Conservation (phyloP, 2,113 vertebrate species). For the Carassius gibelio region DNA sequence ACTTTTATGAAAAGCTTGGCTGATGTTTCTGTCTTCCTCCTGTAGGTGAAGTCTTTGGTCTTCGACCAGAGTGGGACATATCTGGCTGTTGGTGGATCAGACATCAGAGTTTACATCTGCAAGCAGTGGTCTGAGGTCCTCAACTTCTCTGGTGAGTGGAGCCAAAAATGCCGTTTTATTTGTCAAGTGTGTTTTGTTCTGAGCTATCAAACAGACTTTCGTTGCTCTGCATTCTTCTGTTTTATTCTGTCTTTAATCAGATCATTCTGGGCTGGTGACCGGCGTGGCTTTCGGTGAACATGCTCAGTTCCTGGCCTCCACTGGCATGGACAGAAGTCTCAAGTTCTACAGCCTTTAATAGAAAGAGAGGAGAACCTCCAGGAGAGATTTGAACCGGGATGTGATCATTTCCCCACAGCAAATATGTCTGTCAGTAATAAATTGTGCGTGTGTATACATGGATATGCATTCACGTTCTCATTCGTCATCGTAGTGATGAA, state of each 20-base stretch:
- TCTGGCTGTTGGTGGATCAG: slow-evolving; percentile 90
- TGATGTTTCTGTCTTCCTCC: not conserved
- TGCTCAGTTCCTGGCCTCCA: slow-evolving; percentile 93
- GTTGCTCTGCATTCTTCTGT: too few species aligned
- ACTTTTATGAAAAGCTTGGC: too few species aligned
- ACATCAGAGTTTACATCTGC: slow-evolving; percentile 96
- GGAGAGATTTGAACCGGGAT: not conserved
- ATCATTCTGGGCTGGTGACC: slow-evolving; percentile 91
- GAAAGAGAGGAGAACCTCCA: too few species aligned
- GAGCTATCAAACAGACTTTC: too few species aligned
- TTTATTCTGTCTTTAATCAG: slow-evolving; percentile 62
- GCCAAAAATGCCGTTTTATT: not conserved
- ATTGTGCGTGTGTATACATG: slow-evolving; percentile 15
- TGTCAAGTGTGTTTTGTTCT: too few species aligned
- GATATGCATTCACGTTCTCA: not conserved
- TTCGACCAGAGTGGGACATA: slow-evolving; percentile 99
- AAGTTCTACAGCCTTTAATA: slow-evolving; percentile 94
- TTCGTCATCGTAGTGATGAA: not conserved
- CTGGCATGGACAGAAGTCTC: slow-evolving; percentile 95
- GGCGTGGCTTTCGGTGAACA: slow-evolving; percentile 93
- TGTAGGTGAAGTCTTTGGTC: slow-evolving; percentile 91
- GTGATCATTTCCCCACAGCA: not conserved
- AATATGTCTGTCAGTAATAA: not conserved
- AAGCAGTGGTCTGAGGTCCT: slow-evolving; percentile 98
- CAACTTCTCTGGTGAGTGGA: slow-evolving; percentile 88